Evolutionary conservation across 2,797 vertebrate species (phyloP), one percentile per base, ranked within the genome.

Genomic region (Manis crassicaudata): DNA sequence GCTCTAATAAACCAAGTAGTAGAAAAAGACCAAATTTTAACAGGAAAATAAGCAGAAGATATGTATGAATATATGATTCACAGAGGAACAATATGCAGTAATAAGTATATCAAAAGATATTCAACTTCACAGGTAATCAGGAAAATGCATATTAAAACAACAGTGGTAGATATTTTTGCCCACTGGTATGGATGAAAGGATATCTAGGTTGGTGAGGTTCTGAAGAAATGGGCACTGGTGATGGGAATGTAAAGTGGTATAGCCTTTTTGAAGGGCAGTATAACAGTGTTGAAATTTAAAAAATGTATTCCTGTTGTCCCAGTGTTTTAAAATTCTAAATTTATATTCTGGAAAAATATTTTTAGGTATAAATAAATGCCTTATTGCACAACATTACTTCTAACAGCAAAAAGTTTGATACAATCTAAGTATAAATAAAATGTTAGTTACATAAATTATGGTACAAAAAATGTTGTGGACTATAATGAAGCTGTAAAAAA

Each of bases 321-420:
- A 75, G 32, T 83, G n/a, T 83, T 93, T 88, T 37, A 73, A 35
- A n/a, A 73, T 79, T 67, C 32, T 86, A 60, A n/a, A 86, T 70
- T 23, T 25, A n/a, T 86, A 87, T 60, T 93, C 50, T 83, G 56
- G 63, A 94, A 94, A 90, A 73, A 73, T 87, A 94, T 56, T 73
- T 96, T 85, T 40, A 84, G 46, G 40, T 88, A 1, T 84, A 86
- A 37, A 20, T 11, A 37, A 72, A 43, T 72, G 27, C 35, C 20
- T 62, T 77, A 46, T 32, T 68, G 16, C 27, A 46, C 46, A 88
- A 68, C 84, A 88, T 75, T 81, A 87, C 77, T 88, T 76, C 0
- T 89, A 70, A 79, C 62, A 76, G 68, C 46, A 92, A 52, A 82
- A 90, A 63, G 9, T 84, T 92, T 70, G 52, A 70, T 25, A 52